These are phyloP conservation scores for Mermis nigrescens DNA, from an alignment of 2,888 invertebrate species.

Conservation along the genomic window DNA sequence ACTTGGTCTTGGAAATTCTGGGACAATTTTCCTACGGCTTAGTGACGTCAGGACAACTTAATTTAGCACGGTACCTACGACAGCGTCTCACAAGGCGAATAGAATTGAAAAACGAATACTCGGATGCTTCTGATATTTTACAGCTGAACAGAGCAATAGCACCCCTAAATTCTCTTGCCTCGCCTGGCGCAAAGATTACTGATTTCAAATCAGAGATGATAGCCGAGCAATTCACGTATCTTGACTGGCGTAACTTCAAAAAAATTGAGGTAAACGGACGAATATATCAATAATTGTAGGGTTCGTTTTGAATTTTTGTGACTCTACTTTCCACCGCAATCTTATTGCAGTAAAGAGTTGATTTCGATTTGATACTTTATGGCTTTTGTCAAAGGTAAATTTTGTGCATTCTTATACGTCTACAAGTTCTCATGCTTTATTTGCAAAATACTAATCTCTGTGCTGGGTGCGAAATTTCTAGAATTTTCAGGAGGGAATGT, in stretches of 20 bases:
- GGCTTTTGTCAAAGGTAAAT: too few species aligned
- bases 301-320: too few species aligned
- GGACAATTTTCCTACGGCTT: constrained; percentile 84
- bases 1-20: constrained; percentile 54
- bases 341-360: too few species aligned
- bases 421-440: too few species aligned
- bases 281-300: too few species aligned
- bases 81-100: constrained; percentile 38
- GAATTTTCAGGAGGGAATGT: too few species aligned
- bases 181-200: constrained; percentile 30
- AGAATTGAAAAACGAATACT: background rate
- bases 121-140: background rate
- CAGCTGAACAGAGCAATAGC: too few species aligned
- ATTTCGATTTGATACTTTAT: too few species aligned
- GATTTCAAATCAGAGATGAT: constrained; percentile 84
- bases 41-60: constrained; percentile 71
- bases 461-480: too few species aligned
- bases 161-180: background rate
- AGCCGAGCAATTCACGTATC: constrained; percentile 90
- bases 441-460: too few species aligned
- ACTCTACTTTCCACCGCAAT: too few species aligned
- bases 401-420: too few species aligned
- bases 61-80: constrained; percentile 60
- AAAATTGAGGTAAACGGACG: constrained; percentile 56
- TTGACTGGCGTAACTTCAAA: constrained; percentile 83